These are phyloP conservation scores for Melanocharis versteri DNA, from an alignment of 2,113 vertebrate genomes.

Conservation along the genomic window DNA sequence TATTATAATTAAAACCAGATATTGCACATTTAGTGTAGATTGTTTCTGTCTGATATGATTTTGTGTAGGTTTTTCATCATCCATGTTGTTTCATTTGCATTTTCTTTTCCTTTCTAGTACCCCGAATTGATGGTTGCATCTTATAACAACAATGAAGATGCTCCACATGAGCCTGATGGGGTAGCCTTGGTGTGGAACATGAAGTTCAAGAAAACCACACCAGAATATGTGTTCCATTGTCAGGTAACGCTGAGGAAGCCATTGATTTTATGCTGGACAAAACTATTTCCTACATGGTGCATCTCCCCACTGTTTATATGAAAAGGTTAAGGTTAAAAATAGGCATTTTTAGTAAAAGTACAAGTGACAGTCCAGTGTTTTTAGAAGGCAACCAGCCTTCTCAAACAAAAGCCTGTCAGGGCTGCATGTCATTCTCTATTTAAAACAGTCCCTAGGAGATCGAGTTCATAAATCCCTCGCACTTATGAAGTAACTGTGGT, in stretches of 20 bases:
- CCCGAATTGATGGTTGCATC: conserved; percentile 96
- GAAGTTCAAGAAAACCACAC: conserved; percentile 97
- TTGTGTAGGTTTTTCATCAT: not conserved
- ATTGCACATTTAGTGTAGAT: not conserved
- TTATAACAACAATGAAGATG: conserved; percentile 96
- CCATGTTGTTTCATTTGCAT: not conserved
- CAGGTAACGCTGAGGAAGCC: conserved; percentile 78
- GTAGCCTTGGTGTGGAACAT: conserved; percentile 97
- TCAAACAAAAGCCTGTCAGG: conserved; percentile 59
- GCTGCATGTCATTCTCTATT: conserved; percentile 73
- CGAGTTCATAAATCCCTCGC: conserved; percentile 79
- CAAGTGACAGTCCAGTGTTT: conserved; percentile 62
- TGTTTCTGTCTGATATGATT: conserved; percentile 12
- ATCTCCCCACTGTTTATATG: conserved; percentile 21
- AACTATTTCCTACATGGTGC: not conserved
- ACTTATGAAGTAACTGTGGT: conserved; percentile 84
- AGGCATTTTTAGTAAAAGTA: conserved; percentile 57
- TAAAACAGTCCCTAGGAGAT: conserved; percentile 71
- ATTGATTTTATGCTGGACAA: not conserved
- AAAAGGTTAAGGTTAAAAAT: conserved; percentile 57
- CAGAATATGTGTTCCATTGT: conserved; percentile 97
- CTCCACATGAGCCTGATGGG: conserved; percentile 95
- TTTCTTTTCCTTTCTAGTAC: conserved; percentile 75
- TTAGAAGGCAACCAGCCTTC: conserved; percentile 54
- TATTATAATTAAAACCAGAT: conserved; percentile 39